phyloP scores from a whole-genome alignment of 2,888 invertebrate genomes.

The Oxycera nigricornis region DNA sequence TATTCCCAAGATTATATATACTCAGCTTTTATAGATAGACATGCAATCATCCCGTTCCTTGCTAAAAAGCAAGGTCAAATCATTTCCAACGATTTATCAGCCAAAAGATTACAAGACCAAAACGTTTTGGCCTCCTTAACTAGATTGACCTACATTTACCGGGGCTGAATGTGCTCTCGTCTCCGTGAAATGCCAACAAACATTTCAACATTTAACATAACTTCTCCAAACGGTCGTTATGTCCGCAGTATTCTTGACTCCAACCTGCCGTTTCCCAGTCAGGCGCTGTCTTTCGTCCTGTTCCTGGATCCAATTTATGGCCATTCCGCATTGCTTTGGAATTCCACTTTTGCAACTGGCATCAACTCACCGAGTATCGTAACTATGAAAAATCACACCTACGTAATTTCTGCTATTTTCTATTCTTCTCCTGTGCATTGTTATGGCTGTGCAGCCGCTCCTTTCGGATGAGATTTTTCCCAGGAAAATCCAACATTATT shows the following conservation, averaged over 20 bases:
- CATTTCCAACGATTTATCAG: neutral
- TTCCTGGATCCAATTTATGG: neutral
- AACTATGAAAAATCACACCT: slow-evolving; percentile 8
- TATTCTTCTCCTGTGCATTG: neutral
- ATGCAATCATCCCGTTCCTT: neutral
- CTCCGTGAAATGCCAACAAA: neutral
- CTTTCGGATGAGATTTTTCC: neutral
- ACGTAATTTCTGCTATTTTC: neutral
- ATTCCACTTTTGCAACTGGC: neutral
- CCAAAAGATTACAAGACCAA: neutral
- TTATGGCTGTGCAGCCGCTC: neutral
- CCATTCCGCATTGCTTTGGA: neutral
- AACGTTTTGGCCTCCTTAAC: neutral
- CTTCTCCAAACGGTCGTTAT: neutral
- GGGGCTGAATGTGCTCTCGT: neutral
- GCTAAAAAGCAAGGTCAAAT: neutral
- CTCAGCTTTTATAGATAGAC: neutral
- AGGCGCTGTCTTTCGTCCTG: neutral
- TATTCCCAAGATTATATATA: no score
- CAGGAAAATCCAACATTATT: neutral
- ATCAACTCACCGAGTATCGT: neutral
- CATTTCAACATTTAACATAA: neutral
- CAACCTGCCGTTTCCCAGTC: neutral
- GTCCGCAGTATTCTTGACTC: neutral
- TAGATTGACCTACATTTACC: neutral